Percentiles rank a stretch among this genome's conserved stretches.
phyloP scores from a whole-genome alignment of 2,888 invertebrate genomes.

The Aphidius colemani region DNA sequence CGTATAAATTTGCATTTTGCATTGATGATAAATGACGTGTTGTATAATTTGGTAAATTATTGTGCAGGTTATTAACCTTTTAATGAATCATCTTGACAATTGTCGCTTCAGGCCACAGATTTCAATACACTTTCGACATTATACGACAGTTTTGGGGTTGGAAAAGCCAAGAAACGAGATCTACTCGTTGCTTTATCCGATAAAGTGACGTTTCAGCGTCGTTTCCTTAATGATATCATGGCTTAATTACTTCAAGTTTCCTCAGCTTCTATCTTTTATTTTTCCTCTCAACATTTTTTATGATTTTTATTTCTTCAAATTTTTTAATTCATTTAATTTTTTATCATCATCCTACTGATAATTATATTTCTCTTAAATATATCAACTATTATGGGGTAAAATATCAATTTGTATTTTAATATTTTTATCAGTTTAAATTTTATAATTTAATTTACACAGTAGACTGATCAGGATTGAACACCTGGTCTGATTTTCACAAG shows the following conservation, averaged over 20 bases:
- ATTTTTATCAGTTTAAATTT: neutral
- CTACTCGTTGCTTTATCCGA: neutral
- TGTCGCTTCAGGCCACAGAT: conserved; percentile 17
- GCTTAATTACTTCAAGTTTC: conserved; percentile 20
- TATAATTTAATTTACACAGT: conserved; percentile 3
- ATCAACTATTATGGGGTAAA: neutral
- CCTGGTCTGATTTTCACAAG: conserved; percentile 14
- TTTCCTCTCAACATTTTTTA: conserved; percentile 13
- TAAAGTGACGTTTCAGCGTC: conserved; percentile 15
- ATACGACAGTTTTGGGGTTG: neutral
- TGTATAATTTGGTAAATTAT: too few relatives aligned
- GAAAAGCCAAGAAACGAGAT: neutral
- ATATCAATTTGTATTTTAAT: neutral
- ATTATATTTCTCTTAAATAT: too few relatives aligned
- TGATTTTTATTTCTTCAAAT: neutral
- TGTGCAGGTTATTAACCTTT: conserved; percentile 15
- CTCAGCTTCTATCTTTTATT: neutral
- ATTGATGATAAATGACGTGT: too few relatives aligned
- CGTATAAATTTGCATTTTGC: too few relatives aligned
- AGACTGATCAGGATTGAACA: conserved; percentile 10
- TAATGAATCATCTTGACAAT: conserved; percentile 10
- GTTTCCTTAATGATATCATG: conserved; percentile 21
- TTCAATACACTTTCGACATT: conserved; percentile 19
- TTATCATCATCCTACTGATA: too few relatives aligned
- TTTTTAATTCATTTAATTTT: too few relatives aligned